Percentiles rank a stretch among this genome's conserved stretches.
Conservation (phyloP, 2,113 vertebrate genomes). For the Myocastor coypus region DNA sequence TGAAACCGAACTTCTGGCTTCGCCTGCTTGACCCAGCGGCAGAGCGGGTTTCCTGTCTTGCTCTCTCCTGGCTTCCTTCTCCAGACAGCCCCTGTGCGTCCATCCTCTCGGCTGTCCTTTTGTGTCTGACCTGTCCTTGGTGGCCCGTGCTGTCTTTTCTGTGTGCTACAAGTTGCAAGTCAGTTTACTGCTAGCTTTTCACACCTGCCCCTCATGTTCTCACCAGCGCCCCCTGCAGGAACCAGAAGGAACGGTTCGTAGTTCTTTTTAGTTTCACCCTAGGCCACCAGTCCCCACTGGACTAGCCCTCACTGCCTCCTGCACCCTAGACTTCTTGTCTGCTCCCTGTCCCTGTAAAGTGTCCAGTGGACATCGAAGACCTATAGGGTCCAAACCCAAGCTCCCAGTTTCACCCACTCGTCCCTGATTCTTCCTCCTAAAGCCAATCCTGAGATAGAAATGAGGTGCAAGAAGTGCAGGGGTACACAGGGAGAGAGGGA, state of each 20-base stretch:
- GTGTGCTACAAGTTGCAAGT: not conserved
- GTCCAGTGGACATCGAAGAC: accelerated
- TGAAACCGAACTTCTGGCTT: accelerated
- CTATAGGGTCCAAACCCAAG: accelerated
- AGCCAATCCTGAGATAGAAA: not conserved
- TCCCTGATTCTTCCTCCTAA: not conserved
- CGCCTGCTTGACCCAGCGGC: not conserved
- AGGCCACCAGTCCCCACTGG: not conserved
- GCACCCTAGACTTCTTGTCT: too few relatives aligned
- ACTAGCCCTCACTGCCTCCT: not conserved
- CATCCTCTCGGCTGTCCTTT: not conserved
- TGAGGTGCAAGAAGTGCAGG: not conserved
- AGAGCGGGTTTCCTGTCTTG: not conserved
- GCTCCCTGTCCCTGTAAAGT: not conserved
- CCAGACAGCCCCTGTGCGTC: accelerated
- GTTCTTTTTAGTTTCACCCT: not conserved
- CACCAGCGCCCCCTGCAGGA: conserved; percentile 56
- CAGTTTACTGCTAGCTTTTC: not conserved
- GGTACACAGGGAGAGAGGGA: too few relatives aligned
- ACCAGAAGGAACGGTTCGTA: not conserved
- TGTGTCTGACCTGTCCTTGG: not conserved
- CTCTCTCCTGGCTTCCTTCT: not conserved
- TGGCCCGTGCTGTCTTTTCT: not conserved
- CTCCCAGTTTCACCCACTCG: not conserved
- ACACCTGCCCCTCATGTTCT: accelerated